Percentiles rank a stretch among this genome's conserved stretches.
Conservation (phyloP, 2,797 vertebrate species). For the Fistularia tabacaria region DNA sequence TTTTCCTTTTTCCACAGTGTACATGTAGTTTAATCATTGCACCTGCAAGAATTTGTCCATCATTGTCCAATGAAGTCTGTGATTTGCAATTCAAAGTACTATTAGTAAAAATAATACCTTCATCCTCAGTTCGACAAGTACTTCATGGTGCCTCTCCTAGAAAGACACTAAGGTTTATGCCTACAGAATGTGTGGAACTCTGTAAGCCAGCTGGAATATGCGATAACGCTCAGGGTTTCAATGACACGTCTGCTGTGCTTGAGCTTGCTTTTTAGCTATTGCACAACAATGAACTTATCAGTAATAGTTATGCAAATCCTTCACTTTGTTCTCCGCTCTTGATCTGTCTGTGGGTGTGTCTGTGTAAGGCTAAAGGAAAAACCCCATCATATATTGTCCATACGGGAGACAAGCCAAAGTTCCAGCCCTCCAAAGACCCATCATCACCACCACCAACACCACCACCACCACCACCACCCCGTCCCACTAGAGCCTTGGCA, state of each 20-base stretch:
- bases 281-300: conserved; percentile 22
- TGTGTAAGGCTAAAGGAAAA: conserved; percentile 59
- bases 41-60: conserved; percentile 21
- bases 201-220: conserved; percentile 35
- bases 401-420: conserved; percentile 53
- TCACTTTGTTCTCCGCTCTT: conserved; percentile 28
- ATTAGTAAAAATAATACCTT: not conserved
- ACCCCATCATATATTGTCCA: conserved; percentile 42
- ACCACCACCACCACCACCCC: conserved; percentile 9
- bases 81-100: conserved; percentile 29
- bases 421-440: not conserved
- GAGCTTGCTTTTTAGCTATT: conserved; percentile 7
- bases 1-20: conserved; percentile 34
- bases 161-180: conserved; percentile 55
- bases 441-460: conserved; percentile 10
- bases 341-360: conserved; percentile 32
- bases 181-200: conserved; percentile 47
- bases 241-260: conserved; percentile 38
- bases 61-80: conserved; percentile 13
- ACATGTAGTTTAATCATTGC: conserved; percentile 1
- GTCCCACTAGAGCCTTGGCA: conserved; percentile 51
- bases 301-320: conserved; percentile 33
- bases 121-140: conserved; percentile 2
- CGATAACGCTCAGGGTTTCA: conserved; percentile 17
- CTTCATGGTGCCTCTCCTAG: conserved; percentile 23